Conservation (phyloP, 1,140 invertebrate species). For the Bombus sibiricus region DNA sequence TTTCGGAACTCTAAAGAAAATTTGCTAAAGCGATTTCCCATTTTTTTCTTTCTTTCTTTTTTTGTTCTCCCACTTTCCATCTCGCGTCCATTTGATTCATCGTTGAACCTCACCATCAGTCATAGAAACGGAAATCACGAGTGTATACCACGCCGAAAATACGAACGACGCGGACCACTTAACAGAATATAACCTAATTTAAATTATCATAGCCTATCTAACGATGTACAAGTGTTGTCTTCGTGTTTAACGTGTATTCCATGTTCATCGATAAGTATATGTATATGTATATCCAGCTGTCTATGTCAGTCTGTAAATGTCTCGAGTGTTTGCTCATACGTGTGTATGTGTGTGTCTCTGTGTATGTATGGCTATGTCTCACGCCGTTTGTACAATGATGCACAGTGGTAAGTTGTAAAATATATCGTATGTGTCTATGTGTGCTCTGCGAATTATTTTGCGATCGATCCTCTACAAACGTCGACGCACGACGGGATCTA, state of each 20-base stretch:
- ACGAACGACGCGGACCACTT: conserved; percentile 73
- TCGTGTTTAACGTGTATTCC: background rate
- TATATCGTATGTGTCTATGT: conserved; percentile 64
- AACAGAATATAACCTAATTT: conserved; percentile 78
- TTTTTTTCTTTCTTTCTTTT: background rate
- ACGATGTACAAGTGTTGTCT: conserved; percentile 67
- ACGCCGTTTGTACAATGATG: conserved; percentile 17
- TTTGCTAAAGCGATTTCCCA: background rate
- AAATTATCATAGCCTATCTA: conserved; percentile 82
- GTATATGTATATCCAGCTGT: conserved; percentile 10
- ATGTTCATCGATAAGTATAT: conserved; percentile 16
- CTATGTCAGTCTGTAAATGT: conserved; percentile 8
- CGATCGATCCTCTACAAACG: conserved; percentile 49
- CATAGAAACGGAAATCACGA: conserved; percentile 25
- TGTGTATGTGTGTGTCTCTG: background rate
- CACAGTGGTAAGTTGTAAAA: conserved; percentile 66
- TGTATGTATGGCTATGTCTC: conserved; percentile 29
- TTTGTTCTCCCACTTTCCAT: background rate
- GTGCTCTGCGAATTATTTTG: conserved; percentile 51
- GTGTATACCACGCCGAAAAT: conserved; percentile 51
- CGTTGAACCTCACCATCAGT: background rate
- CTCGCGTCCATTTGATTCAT: background rate
- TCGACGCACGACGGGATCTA: conserved; percentile 67
- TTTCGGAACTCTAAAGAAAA: conserved; percentile 66
- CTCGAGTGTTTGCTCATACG: conserved; percentile 25